Evolutionary conservation across 2,113 vertebrate genomes (phyloP).

Genomic region (Rhinopomastus cyanomelas): DNA sequence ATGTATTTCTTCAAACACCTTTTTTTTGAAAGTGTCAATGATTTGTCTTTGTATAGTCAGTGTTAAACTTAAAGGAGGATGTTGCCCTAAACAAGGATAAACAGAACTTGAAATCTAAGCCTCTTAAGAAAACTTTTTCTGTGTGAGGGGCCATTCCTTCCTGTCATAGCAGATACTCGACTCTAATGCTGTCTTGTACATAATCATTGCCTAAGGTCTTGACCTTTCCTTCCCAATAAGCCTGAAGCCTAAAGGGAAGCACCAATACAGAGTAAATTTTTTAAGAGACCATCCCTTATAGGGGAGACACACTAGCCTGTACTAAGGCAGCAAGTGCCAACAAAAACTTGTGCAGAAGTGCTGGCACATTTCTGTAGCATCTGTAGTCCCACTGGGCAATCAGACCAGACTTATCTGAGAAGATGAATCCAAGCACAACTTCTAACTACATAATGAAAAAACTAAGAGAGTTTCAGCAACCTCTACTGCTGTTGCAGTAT

Average conservation of each 20-base stretch:
- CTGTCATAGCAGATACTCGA: not conserved
- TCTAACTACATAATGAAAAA: not conserved
- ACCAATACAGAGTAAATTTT: not conserved
- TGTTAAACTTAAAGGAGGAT: conserved; percentile 58
- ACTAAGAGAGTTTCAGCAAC: not conserved
- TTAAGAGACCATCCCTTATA: not conserved
- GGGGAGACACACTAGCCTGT: not conserved
- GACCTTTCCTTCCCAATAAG: not conserved
- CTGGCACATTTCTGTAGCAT: not conserved
- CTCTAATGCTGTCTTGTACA: not conserved
- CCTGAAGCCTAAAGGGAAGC: not conserved
- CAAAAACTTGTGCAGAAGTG: not conserved
- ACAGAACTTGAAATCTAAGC: conserved; percentile 50
- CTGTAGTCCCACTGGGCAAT: not conserved
- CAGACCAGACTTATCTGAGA: not conserved
- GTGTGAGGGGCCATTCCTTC: not conserved
- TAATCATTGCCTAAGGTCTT: not conserved
- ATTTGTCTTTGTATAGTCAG: conserved; percentile 1
- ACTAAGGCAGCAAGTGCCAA: not conserved
- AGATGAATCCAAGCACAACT: not conserved
- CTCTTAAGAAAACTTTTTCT: not conserved
- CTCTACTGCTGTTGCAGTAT: not conserved
- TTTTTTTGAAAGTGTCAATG: conserved; percentile 36
- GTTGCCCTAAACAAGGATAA: conserved; percentile 63
- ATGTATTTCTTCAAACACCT: conserved; percentile 42